These are phyloP conservation scores for Formica aserva DNA, from an alignment of 2,888 invertebrate genomes.

Conservation along the genomic window DNA sequence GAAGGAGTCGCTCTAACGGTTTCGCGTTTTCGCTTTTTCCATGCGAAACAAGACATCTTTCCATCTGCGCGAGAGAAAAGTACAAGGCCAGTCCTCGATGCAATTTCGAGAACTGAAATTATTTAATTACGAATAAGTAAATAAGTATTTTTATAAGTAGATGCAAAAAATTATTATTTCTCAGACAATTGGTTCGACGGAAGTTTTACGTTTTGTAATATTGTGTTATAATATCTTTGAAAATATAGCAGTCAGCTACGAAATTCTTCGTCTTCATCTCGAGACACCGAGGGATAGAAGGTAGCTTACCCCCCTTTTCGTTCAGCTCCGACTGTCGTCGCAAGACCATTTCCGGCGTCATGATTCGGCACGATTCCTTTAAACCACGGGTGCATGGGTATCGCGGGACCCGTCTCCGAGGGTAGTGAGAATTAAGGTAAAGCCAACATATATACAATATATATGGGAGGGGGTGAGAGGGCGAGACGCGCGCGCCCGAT, in stretches of 20 bases:
- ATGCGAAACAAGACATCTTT: constrained; percentile 12
- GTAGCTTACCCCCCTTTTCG: constrained; percentile 22
- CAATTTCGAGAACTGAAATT: not conserved
- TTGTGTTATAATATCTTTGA: not conserved
- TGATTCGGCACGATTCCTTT: constrained; percentile 64
- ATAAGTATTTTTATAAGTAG: not conserved
- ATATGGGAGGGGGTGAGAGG: constrained; percentile 63
- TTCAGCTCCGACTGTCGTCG: constrained; percentile 41
- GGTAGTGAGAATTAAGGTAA: constrained; percentile 71
- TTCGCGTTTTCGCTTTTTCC: not conserved
- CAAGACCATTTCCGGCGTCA: constrained; percentile 52
- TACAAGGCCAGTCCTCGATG: not conserved
- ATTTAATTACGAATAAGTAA: constrained; percentile 4
- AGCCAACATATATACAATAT: constrained; percentile 54
- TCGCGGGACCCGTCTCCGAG: constrained; percentile 57
- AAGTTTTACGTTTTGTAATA: not conserved
- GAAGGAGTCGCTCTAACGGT: constrained; percentile 16
- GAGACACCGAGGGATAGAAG: constrained; percentile 12
- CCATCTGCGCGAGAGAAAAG: not conserved
- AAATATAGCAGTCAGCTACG: constrained; percentile 15
- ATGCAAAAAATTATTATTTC: not conserved
- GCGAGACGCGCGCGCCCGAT: constrained; percentile 62
- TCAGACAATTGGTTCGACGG: not conserved
- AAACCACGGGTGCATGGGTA: constrained; percentile 58
- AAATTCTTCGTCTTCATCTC: constrained; percentile 7